Evolutionary conservation across 2,113 vertebrate genomes (phyloP), one percentile per base, ranked within the genome.

Genomic region (Emydura subglobosa): DNA sequence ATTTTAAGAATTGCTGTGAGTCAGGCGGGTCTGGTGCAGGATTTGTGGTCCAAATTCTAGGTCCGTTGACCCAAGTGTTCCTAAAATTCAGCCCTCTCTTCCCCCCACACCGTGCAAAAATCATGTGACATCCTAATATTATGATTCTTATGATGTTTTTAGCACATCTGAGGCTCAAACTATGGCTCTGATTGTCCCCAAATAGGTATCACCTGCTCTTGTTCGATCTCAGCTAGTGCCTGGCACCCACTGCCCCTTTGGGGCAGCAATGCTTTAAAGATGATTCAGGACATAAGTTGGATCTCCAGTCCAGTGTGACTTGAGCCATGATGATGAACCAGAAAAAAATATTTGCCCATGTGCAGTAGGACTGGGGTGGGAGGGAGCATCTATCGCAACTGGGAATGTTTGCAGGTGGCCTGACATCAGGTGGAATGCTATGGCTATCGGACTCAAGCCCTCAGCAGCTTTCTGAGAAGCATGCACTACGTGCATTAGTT

Each of bases 101-200:
- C 27, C 10, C 13, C 6, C 14, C 31, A 13, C 13, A 13, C 50
- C 2, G 2, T 90, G 79, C 5, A 27, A 96, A 50, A 4, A 1
- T 34, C 51, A 13, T 49, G 44, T 89, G 39, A 25, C 83, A 86
- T 80, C 39, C 65, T 87, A 95, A 88, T 59, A 5, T 90, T 90
- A 42, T 13, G 86, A 21, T 49, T 90, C 16, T 80, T 81, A 57
- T 25, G 34, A 79, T 6, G 50, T 74, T 1, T 29, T 76, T 8
- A 19, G 83, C 27, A 68, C 16, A 76, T 61, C 82, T 90, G 88
- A 49, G 55, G 68, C 51, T 80, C 1, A 0, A 21, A 39, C 16
- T 49, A 51, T 61, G 31, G 21, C 50, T 85, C 53, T 65, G 44
- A 79, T 92, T 31, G 1, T 87, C 31, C 81, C 44, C 21, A 57